Conservation (phyloP, 1,140 invertebrate genomes). For the Luehdorfia chinensis region DNA sequence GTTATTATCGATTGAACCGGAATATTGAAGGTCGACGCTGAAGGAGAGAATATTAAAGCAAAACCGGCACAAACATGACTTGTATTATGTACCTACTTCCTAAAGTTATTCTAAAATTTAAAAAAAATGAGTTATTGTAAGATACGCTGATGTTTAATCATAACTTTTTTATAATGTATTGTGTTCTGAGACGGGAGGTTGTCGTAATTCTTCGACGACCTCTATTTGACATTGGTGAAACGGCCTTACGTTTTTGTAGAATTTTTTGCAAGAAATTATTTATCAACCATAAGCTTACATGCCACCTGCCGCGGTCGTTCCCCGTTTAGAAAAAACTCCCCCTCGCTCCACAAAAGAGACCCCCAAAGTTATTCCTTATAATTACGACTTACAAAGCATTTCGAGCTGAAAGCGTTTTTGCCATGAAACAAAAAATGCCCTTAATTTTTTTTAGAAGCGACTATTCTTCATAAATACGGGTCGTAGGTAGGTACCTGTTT, state of each 20-base stretch:
- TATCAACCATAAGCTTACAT: conserved; percentile 61
- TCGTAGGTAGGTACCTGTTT: conserved; percentile 45
- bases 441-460: conserved; percentile 56
- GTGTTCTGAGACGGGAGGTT: no score
- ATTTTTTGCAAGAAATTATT: conserved; percentile 62
- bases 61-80: not conserved
- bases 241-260: conserved; percentile 57
- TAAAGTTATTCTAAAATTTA: no score
- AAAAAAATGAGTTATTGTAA: no score
- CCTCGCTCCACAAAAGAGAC: conserved; percentile 60
- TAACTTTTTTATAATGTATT: no score
- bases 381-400: conserved; percentile 67
- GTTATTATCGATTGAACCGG: conserved; percentile 12
- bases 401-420: conserved; percentile 57
- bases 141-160: no score
- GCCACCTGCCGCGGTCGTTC: conserved; percentile 74
- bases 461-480: conserved; percentile 43
- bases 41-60: not conserved
- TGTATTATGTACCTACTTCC: no score
- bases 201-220: conserved; percentile 38
- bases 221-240: conserved; percentile 63
- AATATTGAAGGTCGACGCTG: conserved; percentile 11
- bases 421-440: conserved; percentile 53
- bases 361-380: conserved; percentile 73
- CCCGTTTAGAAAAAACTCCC: conserved; percentile 70